A percentile compares a stretch with the other conserved stretches of the same genome.
phyloP scores from a whole-genome alignment of 2,888 invertebrate species.

The Cosmopolites sordidus region DNA sequence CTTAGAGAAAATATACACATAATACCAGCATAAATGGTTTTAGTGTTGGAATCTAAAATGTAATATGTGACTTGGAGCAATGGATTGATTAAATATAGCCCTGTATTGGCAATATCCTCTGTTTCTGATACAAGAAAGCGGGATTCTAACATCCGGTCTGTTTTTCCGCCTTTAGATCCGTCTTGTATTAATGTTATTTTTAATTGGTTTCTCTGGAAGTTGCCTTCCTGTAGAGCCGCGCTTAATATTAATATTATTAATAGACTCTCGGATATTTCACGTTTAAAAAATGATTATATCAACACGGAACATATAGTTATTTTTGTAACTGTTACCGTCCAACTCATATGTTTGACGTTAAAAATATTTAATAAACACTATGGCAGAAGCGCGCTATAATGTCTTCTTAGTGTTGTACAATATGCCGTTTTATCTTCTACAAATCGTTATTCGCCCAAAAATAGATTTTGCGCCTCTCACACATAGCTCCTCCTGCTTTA shows the following conservation, averaged over 20 bases:
- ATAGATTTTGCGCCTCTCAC: too few relatives aligned
- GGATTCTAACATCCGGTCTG: slow-evolving; percentile 7
- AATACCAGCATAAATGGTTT: background rate
- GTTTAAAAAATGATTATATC: background rate
- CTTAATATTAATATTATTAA: slow-evolving; percentile 1
- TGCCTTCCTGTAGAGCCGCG: background rate
- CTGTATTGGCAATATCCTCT: too few relatives aligned
- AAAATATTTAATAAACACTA: slow-evolving; percentile 16
- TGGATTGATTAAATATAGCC: background rate
- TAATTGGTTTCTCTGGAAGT: background rate
- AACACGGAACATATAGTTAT: slow-evolving; percentile 15
- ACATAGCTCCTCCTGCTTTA: too few relatives aligned
- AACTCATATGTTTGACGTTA: slow-evolving; percentile 16
- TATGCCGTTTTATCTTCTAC: too few relatives aligned
- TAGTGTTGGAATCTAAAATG: background rate
- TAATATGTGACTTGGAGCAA: background rate
- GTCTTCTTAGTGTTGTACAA: too few relatives aligned
- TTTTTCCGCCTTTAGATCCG: background rate
- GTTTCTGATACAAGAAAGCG: slow-evolving; percentile 1
- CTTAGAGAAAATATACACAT: background rate
- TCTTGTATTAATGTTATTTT: slow-evolving; percentile 6
- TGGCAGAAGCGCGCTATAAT: too few relatives aligned
- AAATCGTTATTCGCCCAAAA: too few relatives aligned
- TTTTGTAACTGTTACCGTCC: slow-evolving; percentile 10
- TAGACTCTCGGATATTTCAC: background rate